phyloP scores from a whole-genome alignment of 2,113 vertebrate genomes.

The Opisthocomus hoazin region DNA sequence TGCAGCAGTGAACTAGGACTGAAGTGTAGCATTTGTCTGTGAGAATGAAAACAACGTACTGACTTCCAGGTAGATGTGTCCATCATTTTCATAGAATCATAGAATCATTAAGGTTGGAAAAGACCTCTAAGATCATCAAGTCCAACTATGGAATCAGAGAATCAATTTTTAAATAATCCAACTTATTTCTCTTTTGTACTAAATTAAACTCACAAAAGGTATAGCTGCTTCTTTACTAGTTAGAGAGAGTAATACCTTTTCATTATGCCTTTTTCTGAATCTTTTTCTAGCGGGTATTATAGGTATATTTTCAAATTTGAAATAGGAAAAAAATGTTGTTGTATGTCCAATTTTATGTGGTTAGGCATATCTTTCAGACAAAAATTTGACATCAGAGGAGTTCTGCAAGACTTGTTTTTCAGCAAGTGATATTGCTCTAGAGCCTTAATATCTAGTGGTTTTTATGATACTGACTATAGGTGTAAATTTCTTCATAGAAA shows the following conservation, averaged over 20 bases:
- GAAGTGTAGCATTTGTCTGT: not conserved
- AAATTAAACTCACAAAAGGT: not conserved
- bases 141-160: too few species aligned
- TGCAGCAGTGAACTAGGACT: not conserved
- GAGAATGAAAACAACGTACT: not conserved
- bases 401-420: not conserved
- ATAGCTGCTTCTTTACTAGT: not conserved
- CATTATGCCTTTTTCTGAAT: not conserved
- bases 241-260: not conserved
- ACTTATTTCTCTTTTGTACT: not conserved
- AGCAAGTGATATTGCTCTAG: not conserved
- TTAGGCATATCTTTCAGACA: not conserved
- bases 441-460: not conserved
- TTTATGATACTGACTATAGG: not conserved
- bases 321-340: not conserved
- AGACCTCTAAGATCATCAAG: too few species aligned
- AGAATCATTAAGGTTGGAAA: too few species aligned
- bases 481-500: slow-evolving; percentile 5
- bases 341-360: not conserved
- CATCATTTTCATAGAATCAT: too few species aligned
- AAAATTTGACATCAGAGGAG: not conserved
- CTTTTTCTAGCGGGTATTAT: not conserved
- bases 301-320: not conserved
- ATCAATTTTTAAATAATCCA: not conserved
- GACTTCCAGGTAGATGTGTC: not conserved